A percentile compares a stretch with the other conserved stretches of the same genome.
These are phyloP conservation scores for Jaculus jaculus DNA, from an alignment of 2,113 vertebrate genomes.

Conservation along the genomic window DNA sequence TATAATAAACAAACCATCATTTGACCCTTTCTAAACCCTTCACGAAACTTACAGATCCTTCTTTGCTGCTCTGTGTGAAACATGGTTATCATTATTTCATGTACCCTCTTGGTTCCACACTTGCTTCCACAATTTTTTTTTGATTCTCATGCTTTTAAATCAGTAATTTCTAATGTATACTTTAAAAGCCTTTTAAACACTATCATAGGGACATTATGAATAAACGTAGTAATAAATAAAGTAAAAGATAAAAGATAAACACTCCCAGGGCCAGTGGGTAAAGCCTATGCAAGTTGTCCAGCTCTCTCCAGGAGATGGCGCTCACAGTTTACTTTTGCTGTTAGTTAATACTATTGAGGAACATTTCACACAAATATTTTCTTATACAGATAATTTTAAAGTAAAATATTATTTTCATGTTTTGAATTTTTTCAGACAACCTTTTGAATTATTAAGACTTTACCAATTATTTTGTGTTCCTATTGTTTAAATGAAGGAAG, in stretches of 20 bases:
- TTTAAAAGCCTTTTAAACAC: neutral
- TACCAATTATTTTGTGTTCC: neutral
- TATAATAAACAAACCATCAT: neutral
- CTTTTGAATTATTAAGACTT: neutral
- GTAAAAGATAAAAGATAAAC: neutral
- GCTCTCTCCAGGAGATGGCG: constrained; percentile 70
- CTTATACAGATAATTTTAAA: neutral
- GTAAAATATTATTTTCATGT: neutral
- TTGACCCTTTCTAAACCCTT: neutral
- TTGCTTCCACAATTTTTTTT: constrained; percentile 18
- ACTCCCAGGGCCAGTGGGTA: accelerated
- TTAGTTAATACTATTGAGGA: neutral
- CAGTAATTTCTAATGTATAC: no score
- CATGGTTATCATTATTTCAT: neutral
- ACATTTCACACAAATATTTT: neutral
- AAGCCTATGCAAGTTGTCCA: neutral
- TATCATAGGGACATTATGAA: neutral
- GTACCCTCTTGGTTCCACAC: neutral
- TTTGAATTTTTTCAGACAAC: neutral
- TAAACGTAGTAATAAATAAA: neutral
- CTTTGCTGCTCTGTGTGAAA: neutral
- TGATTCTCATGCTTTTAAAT: neutral
- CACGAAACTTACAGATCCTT: neutral
- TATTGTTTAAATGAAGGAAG: neutral
- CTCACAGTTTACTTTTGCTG: constrained; percentile 58